Evolutionary conservation across 1,140 invertebrate genomes (phyloP).

Genomic region (Notospermus geniculatus): DNA sequence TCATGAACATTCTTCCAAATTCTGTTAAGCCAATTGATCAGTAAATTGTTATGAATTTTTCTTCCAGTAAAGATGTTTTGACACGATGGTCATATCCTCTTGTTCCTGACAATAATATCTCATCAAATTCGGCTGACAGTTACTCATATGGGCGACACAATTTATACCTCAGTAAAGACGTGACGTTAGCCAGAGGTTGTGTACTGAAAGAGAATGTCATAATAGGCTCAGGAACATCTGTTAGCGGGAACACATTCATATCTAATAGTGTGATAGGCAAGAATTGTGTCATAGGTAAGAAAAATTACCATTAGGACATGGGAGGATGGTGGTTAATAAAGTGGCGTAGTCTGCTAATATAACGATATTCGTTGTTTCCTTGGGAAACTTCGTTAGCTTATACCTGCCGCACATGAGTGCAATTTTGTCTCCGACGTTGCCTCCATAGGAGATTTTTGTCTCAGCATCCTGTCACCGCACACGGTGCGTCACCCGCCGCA

Average conservation of each 20-base stretch:
- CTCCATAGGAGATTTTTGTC: too few relatives aligned
- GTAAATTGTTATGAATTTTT: slow-evolving; percentile 20
- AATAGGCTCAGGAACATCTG: slow-evolving; percentile 64
- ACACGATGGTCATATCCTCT: slow-evolving; percentile 75
- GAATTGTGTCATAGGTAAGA: slow-evolving; percentile 77
- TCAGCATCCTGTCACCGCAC: too few relatives aligned
- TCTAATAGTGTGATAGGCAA: slow-evolving; percentile 73
- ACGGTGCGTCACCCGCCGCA: too few relatives aligned
- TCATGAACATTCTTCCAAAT: neutral
- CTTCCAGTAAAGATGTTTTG: slow-evolving; percentile 73
- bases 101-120: slow-evolving; percentile 64
- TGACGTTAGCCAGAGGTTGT: slow-evolving; percentile 65
- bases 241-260: slow-evolving; percentile 65
- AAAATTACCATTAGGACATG: too few relatives aligned
- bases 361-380: too few relatives aligned
- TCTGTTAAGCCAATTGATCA: neutral
- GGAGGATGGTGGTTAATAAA: too few relatives aligned
- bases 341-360: too few relatives aligned
- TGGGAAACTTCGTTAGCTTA: too few relatives aligned
- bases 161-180: slow-evolving; percentile 64
- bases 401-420: too few relatives aligned
- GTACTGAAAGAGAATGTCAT: slow-evolving; percentile 66
- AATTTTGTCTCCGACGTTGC: too few relatives aligned
- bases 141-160: slow-evolving; percentile 67
- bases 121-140: slow-evolving; percentile 53